Percentiles rank a stretch among this genome's conserved stretches.
Conservation (phyloP, 1,140 invertebrate genomes). For the Pachypeltis micranthus region DNA sequence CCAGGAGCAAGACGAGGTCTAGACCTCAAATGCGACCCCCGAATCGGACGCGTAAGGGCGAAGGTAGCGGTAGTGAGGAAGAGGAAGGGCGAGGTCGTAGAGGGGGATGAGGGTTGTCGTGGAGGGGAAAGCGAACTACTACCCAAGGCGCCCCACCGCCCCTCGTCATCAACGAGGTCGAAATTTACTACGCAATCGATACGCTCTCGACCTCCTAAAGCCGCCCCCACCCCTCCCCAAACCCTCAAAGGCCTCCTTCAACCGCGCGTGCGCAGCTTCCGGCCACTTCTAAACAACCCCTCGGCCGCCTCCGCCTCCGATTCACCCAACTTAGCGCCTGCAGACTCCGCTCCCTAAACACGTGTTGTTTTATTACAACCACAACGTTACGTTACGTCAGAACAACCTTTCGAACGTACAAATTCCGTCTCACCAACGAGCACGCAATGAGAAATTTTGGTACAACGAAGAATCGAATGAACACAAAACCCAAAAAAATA, state of each 20-base stretch:
- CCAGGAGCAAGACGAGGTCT: not conserved
- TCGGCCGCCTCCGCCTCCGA: not conserved
- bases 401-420: too few species aligned
- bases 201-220: not conserved
- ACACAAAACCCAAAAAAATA: too few species aligned
- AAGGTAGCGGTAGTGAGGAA: too few species aligned
- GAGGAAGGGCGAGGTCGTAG: not conserved
- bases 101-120: not conserved
- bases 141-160: not conserved
- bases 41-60: not conserved
- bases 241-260: too few species aligned
- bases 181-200: slow-evolving; percentile 8
- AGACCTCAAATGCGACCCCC: not conserved
- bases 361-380: not conserved
- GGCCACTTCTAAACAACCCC: too few species aligned
- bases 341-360: not conserved
- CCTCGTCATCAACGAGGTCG: not conserved
- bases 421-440: too few species aligned
- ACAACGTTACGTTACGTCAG: too few species aligned
- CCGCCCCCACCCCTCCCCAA: not conserved
- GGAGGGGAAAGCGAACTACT: not conserved
- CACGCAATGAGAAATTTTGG: too few species aligned
- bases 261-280: not conserved
- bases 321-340: not conserved
- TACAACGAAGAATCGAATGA: too few species aligned